A percentile compares a stretch with the other conserved stretches of the same genome.
Evolutionary conservation across 2,888 invertebrate species (phyloP).

Genomic region (Eugnorisma glareosa): DNA sequence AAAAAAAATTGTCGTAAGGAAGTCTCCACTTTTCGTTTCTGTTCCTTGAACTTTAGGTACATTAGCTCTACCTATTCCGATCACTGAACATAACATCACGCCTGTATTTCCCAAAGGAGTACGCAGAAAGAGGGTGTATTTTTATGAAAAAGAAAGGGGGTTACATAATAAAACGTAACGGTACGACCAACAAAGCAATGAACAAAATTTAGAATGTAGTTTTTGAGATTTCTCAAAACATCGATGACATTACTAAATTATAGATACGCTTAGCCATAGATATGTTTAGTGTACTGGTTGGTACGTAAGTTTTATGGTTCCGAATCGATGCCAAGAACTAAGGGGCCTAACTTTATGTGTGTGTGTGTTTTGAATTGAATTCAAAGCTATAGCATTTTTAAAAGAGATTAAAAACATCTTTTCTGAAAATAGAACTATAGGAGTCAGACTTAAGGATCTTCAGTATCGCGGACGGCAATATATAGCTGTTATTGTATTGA

Average conservation of each 20-base stretch:
- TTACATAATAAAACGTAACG: not conserved
- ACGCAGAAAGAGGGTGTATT: not conserved
- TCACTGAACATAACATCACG: conserved; percentile 3
- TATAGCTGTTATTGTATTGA: too few species aligned
- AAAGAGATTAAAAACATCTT: not conserved
- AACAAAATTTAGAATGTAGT: not conserved
- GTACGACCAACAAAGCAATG: too few species aligned
- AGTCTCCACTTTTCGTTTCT: too few species aligned
- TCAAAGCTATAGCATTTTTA: not conserved
- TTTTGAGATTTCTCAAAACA: not conserved
- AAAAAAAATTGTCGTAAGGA: too few species aligned
- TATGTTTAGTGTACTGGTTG: conserved; percentile 2
- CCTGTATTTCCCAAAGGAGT: not conserved
- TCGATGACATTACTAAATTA: not conserved
- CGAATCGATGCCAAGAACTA: conserved; percentile 17
- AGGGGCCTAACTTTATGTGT: conserved; percentile 17
- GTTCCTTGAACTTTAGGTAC: too few species aligned
- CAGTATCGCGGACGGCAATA: not conserved
- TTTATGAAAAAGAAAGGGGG: not conserved
- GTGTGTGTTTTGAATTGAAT: conserved; percentile 18
- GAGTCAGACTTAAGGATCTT: not conserved
- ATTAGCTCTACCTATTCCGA: too few species aligned
- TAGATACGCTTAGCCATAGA: not conserved
- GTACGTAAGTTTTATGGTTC: conserved; percentile 12
- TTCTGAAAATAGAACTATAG: not conserved